These are phyloP conservation scores for Drosophila nigritarsus DNA, from an alignment of 2,888 invertebrate genomes.

Conservation along the genomic window DNA sequence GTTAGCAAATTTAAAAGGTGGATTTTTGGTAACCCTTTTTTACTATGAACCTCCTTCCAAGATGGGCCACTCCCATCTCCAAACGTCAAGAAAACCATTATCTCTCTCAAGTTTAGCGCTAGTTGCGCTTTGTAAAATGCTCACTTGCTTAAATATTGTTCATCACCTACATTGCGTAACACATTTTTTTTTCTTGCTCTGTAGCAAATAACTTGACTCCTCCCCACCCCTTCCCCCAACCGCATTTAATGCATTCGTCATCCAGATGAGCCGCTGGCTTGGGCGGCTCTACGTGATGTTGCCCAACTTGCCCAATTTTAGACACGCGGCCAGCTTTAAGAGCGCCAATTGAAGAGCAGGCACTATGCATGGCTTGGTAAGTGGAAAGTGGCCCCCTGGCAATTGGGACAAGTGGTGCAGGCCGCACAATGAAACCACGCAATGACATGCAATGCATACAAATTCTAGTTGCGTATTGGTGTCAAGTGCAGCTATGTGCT, in stretches of 20 bases:
- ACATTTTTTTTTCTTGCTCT: background rate
- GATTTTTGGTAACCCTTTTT: too few species aligned
- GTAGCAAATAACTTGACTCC: constrained; percentile 28
- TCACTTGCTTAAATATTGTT: too few species aligned
- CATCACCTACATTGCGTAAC: background rate
- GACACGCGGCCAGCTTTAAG: constrained; percentile 46
- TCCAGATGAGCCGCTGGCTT: constrained; percentile 21
- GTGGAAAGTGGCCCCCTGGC: constrained; percentile 44
- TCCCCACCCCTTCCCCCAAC: background rate
- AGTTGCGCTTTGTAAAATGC: too few species aligned
- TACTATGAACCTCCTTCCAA: too few species aligned
- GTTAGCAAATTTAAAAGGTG: background rate
- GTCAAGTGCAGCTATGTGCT: constrained; percentile 45
- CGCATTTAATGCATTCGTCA: background rate
- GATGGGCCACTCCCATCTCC: background rate
- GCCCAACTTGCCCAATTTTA: constrained; percentile 71
- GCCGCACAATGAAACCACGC: constrained; percentile 12
- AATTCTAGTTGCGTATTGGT: constrained; percentile 50
- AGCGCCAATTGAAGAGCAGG: constrained; percentile 51
- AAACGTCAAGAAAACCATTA: background rate
- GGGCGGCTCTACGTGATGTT: constrained; percentile 66
- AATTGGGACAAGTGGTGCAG: constrained; percentile 29
- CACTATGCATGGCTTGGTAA: constrained; percentile 18
- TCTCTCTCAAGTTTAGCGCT: background rate
- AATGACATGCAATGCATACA: constrained; percentile 30